Evolutionary conservation across 2,113 vertebrate species (phyloP).

Genomic region (Ardeotis arabs): DNA sequence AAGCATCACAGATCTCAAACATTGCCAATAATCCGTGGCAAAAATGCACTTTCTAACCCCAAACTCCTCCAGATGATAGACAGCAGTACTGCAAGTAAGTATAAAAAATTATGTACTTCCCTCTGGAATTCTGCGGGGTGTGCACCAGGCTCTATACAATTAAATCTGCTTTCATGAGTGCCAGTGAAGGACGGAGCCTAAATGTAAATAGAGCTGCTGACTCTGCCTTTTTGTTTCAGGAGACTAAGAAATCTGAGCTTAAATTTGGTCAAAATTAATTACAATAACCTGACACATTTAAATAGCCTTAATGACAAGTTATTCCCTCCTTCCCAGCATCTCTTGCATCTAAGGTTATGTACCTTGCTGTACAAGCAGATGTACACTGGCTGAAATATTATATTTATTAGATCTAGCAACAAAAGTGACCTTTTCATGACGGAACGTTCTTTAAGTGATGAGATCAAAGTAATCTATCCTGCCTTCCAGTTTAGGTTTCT

Average conservation of each 20-base stretch:
- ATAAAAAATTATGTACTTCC: neutral
- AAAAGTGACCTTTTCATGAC: neutral
- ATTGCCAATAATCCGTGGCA: constrained; percentile 93
- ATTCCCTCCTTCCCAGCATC: neutral
- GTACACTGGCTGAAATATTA: neutral
- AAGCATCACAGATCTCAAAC: constrained; percentile 95
- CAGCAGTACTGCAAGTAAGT: constrained; percentile 80
- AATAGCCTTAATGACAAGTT: neutral
- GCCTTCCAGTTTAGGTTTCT: neutral
- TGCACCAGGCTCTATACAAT: neutral
- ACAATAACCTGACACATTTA: neutral
- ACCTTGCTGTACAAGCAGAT: neutral
- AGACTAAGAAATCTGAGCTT: neutral
- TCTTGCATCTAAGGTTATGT: neutral
- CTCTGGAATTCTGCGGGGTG: neutral
- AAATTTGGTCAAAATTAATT: neutral
- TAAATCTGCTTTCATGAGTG: neutral
- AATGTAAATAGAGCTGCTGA: neutral
- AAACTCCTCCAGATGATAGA: constrained; percentile 97
- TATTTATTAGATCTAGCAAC: neutral
- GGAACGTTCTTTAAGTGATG: neutral
- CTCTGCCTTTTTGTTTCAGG: neutral
- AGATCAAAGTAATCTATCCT: neutral
- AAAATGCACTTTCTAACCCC: constrained; percentile 94
- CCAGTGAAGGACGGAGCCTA: neutral